Evolutionary conservation across 2,113 vertebrate genomes (phyloP).

Genomic region (Mastomys coucha): DNA sequence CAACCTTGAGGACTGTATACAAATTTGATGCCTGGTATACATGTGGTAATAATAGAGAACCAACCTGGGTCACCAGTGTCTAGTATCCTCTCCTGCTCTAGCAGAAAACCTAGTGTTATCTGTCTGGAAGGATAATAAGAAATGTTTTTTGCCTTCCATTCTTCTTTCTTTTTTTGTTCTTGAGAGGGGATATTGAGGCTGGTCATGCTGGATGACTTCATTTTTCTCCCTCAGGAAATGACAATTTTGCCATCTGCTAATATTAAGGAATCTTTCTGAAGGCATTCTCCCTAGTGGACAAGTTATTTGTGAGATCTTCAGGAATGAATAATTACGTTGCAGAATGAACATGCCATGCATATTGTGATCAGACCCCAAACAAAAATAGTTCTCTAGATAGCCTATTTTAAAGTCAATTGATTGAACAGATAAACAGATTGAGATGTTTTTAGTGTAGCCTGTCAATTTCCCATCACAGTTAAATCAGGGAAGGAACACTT

Average conservation of each 20-base stretch:
- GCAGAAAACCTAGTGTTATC: neutral
- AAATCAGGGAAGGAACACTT: neutral
- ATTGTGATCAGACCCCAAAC: conserved; percentile 50
- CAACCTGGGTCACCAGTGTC: neutral
- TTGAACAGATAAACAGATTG: conserved; percentile 19
- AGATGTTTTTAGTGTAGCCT: neutral
- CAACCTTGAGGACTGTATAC: neutral
- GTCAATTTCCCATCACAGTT: neutral
- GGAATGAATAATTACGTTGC: conserved; percentile 40
- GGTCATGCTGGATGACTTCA: conserved; percentile 34
- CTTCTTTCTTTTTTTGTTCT: neutral
- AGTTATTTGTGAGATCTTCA: conserved; percentile 53
- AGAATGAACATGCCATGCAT: conserved; percentile 46
- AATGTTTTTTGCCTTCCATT: neutral
- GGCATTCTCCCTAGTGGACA: neutral
- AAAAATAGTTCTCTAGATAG: conserved; percentile 7
- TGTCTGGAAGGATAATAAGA: neutral
- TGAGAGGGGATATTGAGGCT: neutral
- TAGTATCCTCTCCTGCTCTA: neutral
- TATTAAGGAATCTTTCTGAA: conserved; percentile 41
- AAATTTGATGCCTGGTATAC: neutral
- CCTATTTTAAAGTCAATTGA: neutral
- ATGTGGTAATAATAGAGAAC: neutral
- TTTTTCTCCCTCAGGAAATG: neutral
- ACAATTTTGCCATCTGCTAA: conserved; percentile 43